Base-by-base conservation (phyloP, 2,113 vertebrate species). In the Aleadryas rufinucha region DNA sequence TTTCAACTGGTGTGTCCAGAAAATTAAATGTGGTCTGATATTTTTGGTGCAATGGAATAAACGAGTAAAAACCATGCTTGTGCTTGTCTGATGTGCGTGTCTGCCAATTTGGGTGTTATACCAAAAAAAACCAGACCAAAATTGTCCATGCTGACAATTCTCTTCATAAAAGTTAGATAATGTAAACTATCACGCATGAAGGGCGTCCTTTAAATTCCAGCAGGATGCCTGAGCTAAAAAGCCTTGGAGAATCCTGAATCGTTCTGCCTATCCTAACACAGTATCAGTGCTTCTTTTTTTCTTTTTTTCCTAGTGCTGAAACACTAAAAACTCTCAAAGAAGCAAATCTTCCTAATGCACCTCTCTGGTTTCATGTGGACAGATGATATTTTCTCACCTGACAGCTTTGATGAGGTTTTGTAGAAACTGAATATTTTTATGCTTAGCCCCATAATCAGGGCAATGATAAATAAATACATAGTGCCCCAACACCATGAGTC, bases 1-100 rank as follows among this genome's bases (percentile, higher is more conserved):
- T 91, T 52, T 42, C 10, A 9, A 3, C 1, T 33, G 9, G 4
- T 41, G 13, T n/a, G 7, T 13, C n/a, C 0, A 1, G 28, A 88
- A 88, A 92, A 69, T 60, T 1, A 52, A 71, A 54, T 31, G 6
- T 60, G 16, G 50, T 50, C 50, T 50, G 24, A 24, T 84, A 50
- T 13, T 65, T 8, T 45, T 31, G 11, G n/a, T 86, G 41, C 4
- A 12, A 60, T 28, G 11, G 6, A 71, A 79, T 18, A 66, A 92
- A 49, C 2, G 81, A 72, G 28, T 49, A 10, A 83, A 90, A 96
- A 41, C 41, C 8, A 6, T 15, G 3, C 10, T 45, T 71, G 24
- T 31, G 13, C 26, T 78, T 21, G 3, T 64, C 20, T 71, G 33
- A 35, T 12, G 16, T 6, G 7, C 23, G 5, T 86, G 27, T 47